Conservation (phyloP, 1,140 invertebrate species). For the Camponotus floridanus region DNA sequence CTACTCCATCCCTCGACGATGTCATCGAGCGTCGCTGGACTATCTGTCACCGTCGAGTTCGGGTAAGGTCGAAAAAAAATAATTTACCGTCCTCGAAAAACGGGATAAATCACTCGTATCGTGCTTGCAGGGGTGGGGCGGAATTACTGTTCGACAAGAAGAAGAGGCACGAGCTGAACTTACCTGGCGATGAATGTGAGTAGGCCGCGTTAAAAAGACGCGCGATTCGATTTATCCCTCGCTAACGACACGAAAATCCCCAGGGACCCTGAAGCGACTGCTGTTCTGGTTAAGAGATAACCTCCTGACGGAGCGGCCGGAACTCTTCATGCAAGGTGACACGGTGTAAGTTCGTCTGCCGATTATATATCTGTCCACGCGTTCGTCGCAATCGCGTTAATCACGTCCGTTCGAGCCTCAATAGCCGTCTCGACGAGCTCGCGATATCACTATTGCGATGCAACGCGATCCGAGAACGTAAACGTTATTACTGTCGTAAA, state of each 20-base stretch:
- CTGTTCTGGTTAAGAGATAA: slow-evolving; percentile 95
- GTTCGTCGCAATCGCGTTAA: no score
- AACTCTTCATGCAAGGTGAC: slow-evolving; percentile 95
- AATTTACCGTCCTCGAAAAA: neutral
- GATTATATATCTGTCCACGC: neutral
- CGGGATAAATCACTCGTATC: slow-evolving; percentile 2
- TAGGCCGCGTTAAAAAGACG: neutral
- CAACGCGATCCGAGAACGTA: no score
- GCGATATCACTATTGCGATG: no score
- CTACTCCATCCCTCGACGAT: neutral
- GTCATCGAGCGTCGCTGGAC: neutral
- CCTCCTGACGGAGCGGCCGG: slow-evolving; percentile 93
- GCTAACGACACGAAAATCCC: slow-evolving; percentile 70
- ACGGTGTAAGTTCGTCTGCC: slow-evolving; percentile 89
- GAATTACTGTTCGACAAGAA: slow-evolving; percentile 95
- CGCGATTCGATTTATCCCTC: neutral
- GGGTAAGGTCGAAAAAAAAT: slow-evolving; percentile 73
- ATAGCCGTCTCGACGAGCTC: no score
- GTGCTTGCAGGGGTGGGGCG: slow-evolving; percentile 92
- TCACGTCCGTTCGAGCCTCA: no score
- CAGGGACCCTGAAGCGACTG: slow-evolving; percentile 92
- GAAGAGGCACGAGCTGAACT: slow-evolving; percentile 90
- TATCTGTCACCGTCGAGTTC: slow-evolving; percentile 78
- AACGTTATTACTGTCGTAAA: no score
- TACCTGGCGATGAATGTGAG: slow-evolving; percentile 88